phyloP scores from a whole-genome alignment of 2,113 vertebrate genomes.

The Taurulus bubalis region DNA sequence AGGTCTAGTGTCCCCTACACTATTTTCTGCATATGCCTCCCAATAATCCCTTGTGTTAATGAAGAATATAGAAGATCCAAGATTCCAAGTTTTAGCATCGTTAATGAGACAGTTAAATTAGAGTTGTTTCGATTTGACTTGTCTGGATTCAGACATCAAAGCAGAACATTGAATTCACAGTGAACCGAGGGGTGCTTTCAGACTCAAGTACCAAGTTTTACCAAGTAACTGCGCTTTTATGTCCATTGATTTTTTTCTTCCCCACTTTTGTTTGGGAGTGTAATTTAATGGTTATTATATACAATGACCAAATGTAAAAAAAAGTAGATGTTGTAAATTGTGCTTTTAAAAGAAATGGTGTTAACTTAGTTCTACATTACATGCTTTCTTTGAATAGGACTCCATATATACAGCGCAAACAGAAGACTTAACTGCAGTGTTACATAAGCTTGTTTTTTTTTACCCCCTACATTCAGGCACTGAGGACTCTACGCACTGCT shows the following conservation, averaged over 20 bases:
- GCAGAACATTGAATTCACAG: neutral
- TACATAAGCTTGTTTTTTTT: neutral
- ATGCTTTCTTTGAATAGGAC: too few relatives aligned
- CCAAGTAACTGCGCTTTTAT: neutral
- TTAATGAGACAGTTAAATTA: neutral
- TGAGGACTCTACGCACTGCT: slow-evolving; percentile 87
- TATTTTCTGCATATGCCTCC: neutral
- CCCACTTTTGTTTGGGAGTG: neutral
- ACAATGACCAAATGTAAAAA: neutral
- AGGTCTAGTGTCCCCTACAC: neutral
- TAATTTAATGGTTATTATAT: neutral
- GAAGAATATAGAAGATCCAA: neutral
- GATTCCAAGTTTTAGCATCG: neutral
- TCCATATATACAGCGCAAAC: neutral
- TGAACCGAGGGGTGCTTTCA: neutral
- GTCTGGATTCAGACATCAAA: neutral
- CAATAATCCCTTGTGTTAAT: neutral
- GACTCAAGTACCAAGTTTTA: too few relatives aligned
- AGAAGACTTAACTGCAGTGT: neutral
- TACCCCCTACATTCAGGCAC: slow-evolving; percentile 78
- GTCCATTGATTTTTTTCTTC: neutral
- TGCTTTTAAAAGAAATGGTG: too few relatives aligned
- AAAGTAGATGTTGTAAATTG: too few relatives aligned
- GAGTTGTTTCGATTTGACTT: neutral
- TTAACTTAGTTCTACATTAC: too few relatives aligned